Base-by-base conservation (phyloP, 2,797 vertebrate species). In the Iguana delicatissima region DNA sequence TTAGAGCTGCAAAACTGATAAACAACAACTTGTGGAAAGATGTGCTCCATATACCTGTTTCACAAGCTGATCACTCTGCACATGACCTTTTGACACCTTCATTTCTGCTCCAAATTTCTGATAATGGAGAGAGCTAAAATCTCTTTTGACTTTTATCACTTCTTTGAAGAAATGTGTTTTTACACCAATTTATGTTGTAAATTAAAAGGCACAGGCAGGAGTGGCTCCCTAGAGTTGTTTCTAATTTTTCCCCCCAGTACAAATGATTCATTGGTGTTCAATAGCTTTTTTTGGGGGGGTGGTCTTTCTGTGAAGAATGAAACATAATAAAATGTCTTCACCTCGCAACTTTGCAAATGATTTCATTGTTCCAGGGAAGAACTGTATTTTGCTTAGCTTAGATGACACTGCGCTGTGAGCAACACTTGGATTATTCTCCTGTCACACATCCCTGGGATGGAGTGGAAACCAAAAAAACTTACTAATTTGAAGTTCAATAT, bases 171-270 rank as follows among this genome's bases (percentile, higher is more conserved):
- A 80, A 95, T 93, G 59, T 89, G 84, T 74, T 94, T 93, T 94
- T 93, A 87, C 87, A 95, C 84, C 59, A 94, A 80, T 91, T 92
- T 86, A 89, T 93, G 91, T 94, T 57, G 92, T 95, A 94, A 95
- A 95, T 95, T 94, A 96, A 94, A 96, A 92, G 74, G 79, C 81
- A 94, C 85, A 94, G 93, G 93, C 94, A 96, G 95, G 92, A 91
- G 91, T 91, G 90, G 46, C 57, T 96, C 93, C 92, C 90, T 88
- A 0, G 85, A 91, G 93, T 90, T 90, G 90, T 92, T 93, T 92
- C 92, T 95, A 52, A 94, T 86, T 24, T 95, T 92, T 94, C 96
- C 26, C 64, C 26, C 24, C 26, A 95, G 93, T 92, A 92, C 84
- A 93, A 83, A 7, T 24, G 87, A 8, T 59, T 92, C 89, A 72